Conservation (phyloP, 2,797 vertebrate genomes). For the Pelodytes ibericus region DNA sequence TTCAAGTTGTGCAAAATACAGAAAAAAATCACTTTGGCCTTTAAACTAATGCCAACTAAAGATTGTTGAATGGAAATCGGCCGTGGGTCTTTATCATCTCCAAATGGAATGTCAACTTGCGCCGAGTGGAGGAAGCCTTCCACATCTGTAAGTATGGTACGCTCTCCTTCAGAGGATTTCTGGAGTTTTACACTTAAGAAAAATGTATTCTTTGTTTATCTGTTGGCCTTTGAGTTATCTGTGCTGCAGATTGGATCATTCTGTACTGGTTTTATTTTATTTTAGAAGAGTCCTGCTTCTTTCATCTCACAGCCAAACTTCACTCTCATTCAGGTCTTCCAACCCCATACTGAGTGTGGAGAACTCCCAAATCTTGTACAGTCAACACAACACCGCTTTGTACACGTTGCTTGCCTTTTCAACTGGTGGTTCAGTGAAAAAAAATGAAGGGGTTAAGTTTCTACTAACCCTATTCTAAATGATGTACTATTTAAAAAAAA, state of each 20-base stretch:
- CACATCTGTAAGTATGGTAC: no score
- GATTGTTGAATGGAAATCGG: no score
- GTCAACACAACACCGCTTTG: not conserved
- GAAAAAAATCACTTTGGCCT: no score
- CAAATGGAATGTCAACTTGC: no score
- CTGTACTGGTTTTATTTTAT: slow-evolving; percentile 12
- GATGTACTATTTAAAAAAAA: not conserved
- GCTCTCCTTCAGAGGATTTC: slow-evolving; percentile 11
- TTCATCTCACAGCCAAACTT: slow-evolving; percentile 28
- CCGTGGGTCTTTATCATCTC: no score
- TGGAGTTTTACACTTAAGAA: not conserved
- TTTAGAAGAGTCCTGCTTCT: slow-evolving; percentile 6
- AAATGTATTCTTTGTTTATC: not conserved
- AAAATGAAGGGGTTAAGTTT: not conserved
- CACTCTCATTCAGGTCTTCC: slow-evolving; percentile 29
- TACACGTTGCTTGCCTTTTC: not conserved
- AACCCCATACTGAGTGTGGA: slow-evolving; percentile 15
- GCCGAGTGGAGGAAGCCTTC: no score
- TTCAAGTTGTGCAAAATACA: no score
- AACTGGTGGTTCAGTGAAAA: not conserved
- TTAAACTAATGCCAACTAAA: no score
- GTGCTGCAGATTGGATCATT: slow-evolving; percentile 5
- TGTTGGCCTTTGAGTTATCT: not conserved
- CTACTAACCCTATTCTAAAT: not conserved
- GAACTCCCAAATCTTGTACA: not conserved